Percentiles rank a stretch among this genome's conserved stretches.
phyloP scores from a whole-genome alignment of 1,140 invertebrate genomes.

The Ips typographus region DNA sequence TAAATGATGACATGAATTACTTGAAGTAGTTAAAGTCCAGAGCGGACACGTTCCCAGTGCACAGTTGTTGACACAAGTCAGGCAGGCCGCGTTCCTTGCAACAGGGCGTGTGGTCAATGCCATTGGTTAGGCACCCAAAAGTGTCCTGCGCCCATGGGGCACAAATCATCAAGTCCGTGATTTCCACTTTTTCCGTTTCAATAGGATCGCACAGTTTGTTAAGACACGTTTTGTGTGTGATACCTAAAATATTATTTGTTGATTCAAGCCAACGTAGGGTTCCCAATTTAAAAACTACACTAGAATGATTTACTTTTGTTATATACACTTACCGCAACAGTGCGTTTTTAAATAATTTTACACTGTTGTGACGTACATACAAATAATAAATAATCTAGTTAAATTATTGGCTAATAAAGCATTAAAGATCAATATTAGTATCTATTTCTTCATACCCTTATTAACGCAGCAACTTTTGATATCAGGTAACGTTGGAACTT shows the following conservation, averaged over 20 bases:
- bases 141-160: conserved; percentile 78
- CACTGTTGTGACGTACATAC: not conserved
- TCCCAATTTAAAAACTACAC: too few species aligned
- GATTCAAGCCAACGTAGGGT: too few species aligned
- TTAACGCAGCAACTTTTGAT: conserved; percentile 69
- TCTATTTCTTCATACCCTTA: conserved; percentile 51
- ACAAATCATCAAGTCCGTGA: conserved; percentile 80
- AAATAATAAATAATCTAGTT: not conserved
- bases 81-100: conserved; percentile 74
- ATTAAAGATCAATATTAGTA: not conserved
- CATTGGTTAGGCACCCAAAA: conserved; percentile 77
- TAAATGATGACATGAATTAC: conserved; percentile 50
- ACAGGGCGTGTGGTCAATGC: conserved; percentile 78
- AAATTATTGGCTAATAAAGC: not conserved
- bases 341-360: not conserved
- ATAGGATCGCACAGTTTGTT: conserved; percentile 76
- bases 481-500: conserved; percentile 67
- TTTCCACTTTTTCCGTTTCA: conserved; percentile 60
- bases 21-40: conserved; percentile 79
- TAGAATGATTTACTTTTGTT: too few species aligned
- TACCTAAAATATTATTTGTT: conserved; percentile 47
- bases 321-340: too few species aligned
- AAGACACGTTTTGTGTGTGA: conserved; percentile 71
- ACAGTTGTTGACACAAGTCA: conserved; percentile 70
- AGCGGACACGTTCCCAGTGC: conserved; percentile 74